A percentile compares a stretch with the other conserved stretches of the same genome.
Evolutionary conservation across 2,797 vertebrate species (phyloP).

Genomic region (Cyprinella venusta): DNA sequence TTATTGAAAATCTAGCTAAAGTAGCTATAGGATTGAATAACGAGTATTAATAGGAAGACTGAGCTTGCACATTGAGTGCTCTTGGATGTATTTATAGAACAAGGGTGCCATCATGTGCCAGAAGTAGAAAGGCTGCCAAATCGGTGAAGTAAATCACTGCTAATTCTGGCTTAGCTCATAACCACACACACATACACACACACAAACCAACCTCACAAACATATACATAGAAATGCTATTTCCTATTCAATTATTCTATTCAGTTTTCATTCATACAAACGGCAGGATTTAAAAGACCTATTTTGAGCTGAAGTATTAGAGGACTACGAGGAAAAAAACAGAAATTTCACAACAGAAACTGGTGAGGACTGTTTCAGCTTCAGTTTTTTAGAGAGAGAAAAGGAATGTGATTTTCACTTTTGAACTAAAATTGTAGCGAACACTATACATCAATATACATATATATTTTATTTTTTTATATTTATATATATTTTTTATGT

Average conservation of each 20-base stretch:
- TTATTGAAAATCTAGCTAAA: neutral
- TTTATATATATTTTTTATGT: too few species aligned
- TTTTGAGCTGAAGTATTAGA: constrained; percentile 1
- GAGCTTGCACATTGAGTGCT: constrained; percentile 1
- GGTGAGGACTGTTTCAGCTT: neutral
- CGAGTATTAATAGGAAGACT: constrained; percentile 5
- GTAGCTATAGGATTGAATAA: constrained; percentile 30
- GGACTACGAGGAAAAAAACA: neutral
- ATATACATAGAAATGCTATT: neutral
- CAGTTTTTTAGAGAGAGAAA: too few species aligned
- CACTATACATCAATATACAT: neutral
- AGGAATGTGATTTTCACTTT: too few species aligned
- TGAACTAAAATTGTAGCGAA: neutral
- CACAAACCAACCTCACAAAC: neutral
- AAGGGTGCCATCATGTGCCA: constrained; percentile 61
- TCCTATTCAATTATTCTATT: neutral
- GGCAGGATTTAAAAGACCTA: neutral
- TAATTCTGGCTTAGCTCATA: constrained; percentile 35
- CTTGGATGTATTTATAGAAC: constrained; percentile 47
- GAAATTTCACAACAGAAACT: neutral
- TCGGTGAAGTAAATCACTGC: constrained; percentile 27
- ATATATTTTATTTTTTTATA: too few species aligned
- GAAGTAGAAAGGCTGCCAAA: constrained; percentile 38
- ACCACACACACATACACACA: constrained; percentile 18
- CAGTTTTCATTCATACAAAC: neutral